Evolutionary conservation across 2,113 vertebrate genomes (phyloP).

Genomic region (Megalops atlanticus): DNA sequence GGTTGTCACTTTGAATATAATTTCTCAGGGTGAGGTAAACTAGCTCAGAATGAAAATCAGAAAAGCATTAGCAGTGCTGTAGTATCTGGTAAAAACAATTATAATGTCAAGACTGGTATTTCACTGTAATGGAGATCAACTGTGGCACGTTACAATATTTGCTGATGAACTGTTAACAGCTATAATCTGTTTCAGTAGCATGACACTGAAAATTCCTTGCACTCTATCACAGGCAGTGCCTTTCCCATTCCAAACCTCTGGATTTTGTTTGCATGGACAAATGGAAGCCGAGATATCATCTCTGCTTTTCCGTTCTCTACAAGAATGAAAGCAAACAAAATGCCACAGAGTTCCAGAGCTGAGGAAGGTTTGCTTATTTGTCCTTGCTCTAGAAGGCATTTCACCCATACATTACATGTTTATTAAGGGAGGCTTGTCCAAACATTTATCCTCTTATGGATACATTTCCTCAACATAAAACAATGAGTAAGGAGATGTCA

Average conservation of each 20-base stretch:
- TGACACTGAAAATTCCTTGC: slow-evolving; percentile 64
- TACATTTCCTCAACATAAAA: not conserved
- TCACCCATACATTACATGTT: not conserved
- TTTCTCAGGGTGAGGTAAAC: not conserved
- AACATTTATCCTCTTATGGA: slow-evolving; percentile 2
- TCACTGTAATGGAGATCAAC: not conserved
- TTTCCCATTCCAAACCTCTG: slow-evolving; percentile 52
- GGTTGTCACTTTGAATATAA: not conserved
- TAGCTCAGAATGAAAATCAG: not conserved
- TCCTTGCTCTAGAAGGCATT: slow-evolving; percentile 29
- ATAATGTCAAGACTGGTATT: not conserved
- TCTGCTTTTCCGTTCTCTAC: slow-evolving; percentile 56
- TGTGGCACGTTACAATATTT: not conserved
- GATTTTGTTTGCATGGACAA: slow-evolving; percentile 57
- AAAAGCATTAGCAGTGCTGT: not conserved
- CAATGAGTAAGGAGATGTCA: slow-evolving; percentile 12
- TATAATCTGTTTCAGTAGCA: slow-evolving; percentile 36
- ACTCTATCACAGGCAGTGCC: slow-evolving; percentile 49
- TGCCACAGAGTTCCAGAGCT: slow-evolving; percentile 48
- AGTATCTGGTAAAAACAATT: not conserved
- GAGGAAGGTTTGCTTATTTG: slow-evolving; percentile 46
- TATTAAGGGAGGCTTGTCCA: not conserved
- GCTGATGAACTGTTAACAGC: not conserved
- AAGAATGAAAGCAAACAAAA: slow-evolving; percentile 68
- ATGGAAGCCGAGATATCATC: slow-evolving; percentile 65